Conservation (phyloP, 92 coral and sea anemone genomes). For the Desmophyllum pertusum region DNA sequence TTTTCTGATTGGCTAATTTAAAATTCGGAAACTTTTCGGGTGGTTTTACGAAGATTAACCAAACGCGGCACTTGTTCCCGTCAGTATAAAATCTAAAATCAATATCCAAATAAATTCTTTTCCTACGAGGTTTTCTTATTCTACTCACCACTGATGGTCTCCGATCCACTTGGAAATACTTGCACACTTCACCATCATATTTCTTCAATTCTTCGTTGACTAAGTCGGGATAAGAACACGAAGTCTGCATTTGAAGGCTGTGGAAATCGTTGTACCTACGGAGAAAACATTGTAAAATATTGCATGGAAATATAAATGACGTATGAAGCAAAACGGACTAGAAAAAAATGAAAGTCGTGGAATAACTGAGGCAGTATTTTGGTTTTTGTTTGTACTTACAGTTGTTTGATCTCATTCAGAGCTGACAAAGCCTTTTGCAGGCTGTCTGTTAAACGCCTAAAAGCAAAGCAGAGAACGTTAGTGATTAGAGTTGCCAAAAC, state of each 20-base stretch:
- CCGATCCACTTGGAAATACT: slow-evolving; percentile 92
- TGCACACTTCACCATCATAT: slow-evolving; percentile 88
- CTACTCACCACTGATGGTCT: slow-evolving; percentile 14
- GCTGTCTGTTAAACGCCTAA: slow-evolving; percentile 75
- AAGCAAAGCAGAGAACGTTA: not conserved
- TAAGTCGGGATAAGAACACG: slow-evolving; percentile 84
- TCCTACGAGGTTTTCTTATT: not conserved
- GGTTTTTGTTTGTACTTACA: slow-evolving; percentile 52
- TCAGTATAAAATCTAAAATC: not conserved
- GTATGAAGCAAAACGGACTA: not conserved
- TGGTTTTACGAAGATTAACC: not conserved
- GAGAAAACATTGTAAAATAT: not conserved
- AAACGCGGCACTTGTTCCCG: not conserved
- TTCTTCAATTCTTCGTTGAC: slow-evolving; percentile 81
- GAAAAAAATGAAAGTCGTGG: not conserved
- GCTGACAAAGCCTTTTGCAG: slow-evolving; percentile 74
- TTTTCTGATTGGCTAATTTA: not conserved
- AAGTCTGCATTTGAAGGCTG: slow-evolving; percentile 75
- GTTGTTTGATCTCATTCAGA: slow-evolving; percentile 68
- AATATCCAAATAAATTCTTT: not conserved
- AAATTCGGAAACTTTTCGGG: not conserved
- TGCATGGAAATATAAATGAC: too few relatives aligned
- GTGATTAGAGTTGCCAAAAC: not conserved
- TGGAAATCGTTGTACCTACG: slow-evolving; percentile 89
- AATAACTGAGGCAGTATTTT: too few relatives aligned